phyloP scores from a whole-genome alignment of 2,888 invertebrate genomes.

The Acanthacorydalis orientalis region DNA sequence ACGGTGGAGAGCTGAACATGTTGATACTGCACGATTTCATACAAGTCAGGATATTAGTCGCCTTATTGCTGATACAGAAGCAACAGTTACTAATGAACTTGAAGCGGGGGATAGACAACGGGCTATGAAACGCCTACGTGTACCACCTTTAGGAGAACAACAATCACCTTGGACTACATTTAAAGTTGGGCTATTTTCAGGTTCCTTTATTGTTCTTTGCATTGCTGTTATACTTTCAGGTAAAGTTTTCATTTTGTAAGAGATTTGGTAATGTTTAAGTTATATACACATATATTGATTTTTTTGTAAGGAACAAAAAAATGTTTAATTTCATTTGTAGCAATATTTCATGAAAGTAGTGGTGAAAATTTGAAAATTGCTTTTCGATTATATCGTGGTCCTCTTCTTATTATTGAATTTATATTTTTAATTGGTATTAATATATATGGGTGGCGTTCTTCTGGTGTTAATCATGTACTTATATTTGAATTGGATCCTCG shows the following conservation, averaged over 20 bases:
- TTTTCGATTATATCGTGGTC: conserved; percentile 62
- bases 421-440: conserved; percentile 65
- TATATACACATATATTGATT: not conserved
- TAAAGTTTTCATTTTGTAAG: conserved; percentile 13
- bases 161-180: conserved; percentile 71
- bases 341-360: conserved; percentile 31
- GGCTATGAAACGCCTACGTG: conserved; percentile 74
- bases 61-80: conserved; percentile 65
- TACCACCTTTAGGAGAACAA: conserved; percentile 73
- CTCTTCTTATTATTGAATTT: conserved; percentile 57
- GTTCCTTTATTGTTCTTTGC: conserved; percentile 60
- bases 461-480: conserved; percentile 69
- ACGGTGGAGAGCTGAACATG: conserved; percentile 61
- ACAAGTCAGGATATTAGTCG: conserved; percentile 73
- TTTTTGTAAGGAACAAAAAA: not conserved
- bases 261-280: not conserved
- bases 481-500: conserved; percentile 71
- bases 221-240: conserved; percentile 56
- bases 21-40: conserved; percentile 71
- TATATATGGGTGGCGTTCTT: conserved; percentile 66
- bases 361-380: conserved; percentile 47
- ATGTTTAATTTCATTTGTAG: conserved; percentile 16
- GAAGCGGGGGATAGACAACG: conserved; percentile 67
- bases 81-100: conserved; percentile 45
- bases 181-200: conserved; percentile 69